Evolutionary conservation across 2,888 invertebrate species (phyloP).

Genomic region (Vannuccia rotundouncinata): DNA sequence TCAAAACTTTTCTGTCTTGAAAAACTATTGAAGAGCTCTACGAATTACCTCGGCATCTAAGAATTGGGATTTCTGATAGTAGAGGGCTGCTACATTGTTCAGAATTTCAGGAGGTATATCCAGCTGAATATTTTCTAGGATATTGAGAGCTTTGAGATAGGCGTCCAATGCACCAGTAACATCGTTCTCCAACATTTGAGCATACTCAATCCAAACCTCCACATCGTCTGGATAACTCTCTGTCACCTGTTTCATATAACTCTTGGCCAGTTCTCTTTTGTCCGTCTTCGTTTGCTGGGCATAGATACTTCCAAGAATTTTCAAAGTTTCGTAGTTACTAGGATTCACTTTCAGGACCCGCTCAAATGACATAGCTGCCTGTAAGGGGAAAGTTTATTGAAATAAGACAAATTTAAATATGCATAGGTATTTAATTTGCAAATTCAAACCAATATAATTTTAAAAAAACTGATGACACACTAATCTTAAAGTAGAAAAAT

Average conservation of each 20-base stretch:
- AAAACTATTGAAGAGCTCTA: neutral
- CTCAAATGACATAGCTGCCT: constrained; percentile 97
- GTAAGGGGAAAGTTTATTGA: constrained; percentile 41
- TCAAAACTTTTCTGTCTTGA: neutral
- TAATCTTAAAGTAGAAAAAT: no score
- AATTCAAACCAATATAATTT: neutral
- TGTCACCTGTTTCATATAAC: constrained; percentile 62
- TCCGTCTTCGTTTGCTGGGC: constrained; percentile 65
- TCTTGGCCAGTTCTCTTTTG: constrained; percentile 72
- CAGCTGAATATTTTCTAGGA: constrained; percentile 80
- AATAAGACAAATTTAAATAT: neutral
- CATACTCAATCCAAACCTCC: constrained; percentile 97
- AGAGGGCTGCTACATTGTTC: constrained; percentile 90
- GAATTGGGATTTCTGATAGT: constrained; percentile 74
- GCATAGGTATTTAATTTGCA: neutral
- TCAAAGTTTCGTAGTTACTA: constrained; percentile 98
- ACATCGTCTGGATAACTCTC: constrained; percentile 96
- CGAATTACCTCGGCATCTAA: constrained; percentile 63
- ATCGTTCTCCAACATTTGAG: constrained; percentile 94
- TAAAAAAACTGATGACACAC: neutral
- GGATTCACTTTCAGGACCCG: constrained; percentile 93
- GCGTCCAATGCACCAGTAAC: constrained; percentile 67
- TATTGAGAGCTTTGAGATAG: constrained; percentile 83
- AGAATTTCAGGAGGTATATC: constrained; percentile 94
- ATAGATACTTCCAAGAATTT: constrained; percentile 92